Evolutionary conservation across 1,140 invertebrate species (phyloP).

Genomic region (Sinella curviseta): DNA sequence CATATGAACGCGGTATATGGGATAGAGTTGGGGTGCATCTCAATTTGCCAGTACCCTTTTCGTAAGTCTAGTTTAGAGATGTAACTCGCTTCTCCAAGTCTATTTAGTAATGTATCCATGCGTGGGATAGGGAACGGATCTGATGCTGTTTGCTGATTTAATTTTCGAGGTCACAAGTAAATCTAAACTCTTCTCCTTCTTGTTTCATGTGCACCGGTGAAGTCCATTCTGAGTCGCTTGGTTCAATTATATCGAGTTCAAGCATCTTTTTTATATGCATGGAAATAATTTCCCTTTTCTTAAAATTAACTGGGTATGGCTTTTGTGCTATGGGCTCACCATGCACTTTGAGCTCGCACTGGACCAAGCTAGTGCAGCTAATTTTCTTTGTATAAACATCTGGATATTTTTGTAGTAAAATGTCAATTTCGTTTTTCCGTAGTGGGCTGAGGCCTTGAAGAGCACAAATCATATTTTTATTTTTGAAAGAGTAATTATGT

Average conservation of each 20-base stretch:
- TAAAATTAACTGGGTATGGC: constrained; percentile 29
- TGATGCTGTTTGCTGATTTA: neutral
- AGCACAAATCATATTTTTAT: neutral
- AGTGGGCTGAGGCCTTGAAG: neutral
- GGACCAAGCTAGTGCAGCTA: neutral
- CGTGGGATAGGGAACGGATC: neutral
- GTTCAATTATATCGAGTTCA: constrained; percentile 42
- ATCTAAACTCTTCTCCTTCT: constrained; percentile 31
- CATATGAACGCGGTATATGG: no score
- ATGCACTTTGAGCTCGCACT: neutral
- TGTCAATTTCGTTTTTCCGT: neutral
- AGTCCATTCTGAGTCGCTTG: constrained; percentile 40
- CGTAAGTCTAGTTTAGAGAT: no score
- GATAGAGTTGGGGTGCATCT: no score
- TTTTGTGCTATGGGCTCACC: constrained; percentile 11
- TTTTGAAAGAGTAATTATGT: neutral
- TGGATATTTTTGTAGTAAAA: neutral
- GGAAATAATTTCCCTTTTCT: constrained; percentile 34
- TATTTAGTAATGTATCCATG: constrained; percentile 49
- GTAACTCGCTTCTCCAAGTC: no score
- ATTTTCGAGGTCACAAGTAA: no score
- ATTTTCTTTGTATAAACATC: constrained; percentile 15
- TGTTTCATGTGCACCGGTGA: constrained; percentile 45
- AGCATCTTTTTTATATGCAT: constrained; percentile 46
- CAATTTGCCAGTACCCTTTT: no score